phyloP scores from a whole-genome alignment of 2,113 vertebrate genomes.

The Xerus inauris region DNA sequence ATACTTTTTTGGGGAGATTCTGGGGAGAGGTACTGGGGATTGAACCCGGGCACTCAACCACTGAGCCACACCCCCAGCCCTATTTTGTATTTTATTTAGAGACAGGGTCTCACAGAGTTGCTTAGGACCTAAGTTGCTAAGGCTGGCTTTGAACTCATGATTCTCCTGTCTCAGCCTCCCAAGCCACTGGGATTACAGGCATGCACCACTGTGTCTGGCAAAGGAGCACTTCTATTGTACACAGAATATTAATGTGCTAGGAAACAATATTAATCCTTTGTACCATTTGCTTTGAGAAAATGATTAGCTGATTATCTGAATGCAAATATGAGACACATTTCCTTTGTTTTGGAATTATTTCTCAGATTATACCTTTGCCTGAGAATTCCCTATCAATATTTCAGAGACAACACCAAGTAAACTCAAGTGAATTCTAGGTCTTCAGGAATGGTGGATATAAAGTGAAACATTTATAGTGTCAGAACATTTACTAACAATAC shows the following conservation, averaged over 20 bases:
- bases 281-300: slow-evolving; percentile 29
- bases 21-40: too few relatives aligned
- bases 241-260: background rate
- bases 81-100: too few relatives aligned
- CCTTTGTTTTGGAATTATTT: background rate
- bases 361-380: background rate
- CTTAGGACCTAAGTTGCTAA: too few relatives aligned
- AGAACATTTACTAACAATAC: background rate
- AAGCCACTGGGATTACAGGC: too few relatives aligned
- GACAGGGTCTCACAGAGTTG: too few relatives aligned
- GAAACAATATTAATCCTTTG: background rate
- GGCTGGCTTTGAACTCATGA: too few relatives aligned
- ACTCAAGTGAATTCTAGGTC: background rate
- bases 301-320: background rate
- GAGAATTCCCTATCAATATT: background rate
- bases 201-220: too few relatives aligned
- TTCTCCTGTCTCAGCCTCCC: too few relatives aligned
- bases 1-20: too few relatives aligned
- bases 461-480: background rate
- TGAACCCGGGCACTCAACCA: too few relatives aligned
- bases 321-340: background rate
- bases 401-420: background rate
- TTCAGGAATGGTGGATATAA: background rate
- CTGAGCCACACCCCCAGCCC: too few relatives aligned
- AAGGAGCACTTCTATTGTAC: background rate